Conservation (phyloP, 2,888 invertebrate genomes). For the Sturmia bella region DNA sequence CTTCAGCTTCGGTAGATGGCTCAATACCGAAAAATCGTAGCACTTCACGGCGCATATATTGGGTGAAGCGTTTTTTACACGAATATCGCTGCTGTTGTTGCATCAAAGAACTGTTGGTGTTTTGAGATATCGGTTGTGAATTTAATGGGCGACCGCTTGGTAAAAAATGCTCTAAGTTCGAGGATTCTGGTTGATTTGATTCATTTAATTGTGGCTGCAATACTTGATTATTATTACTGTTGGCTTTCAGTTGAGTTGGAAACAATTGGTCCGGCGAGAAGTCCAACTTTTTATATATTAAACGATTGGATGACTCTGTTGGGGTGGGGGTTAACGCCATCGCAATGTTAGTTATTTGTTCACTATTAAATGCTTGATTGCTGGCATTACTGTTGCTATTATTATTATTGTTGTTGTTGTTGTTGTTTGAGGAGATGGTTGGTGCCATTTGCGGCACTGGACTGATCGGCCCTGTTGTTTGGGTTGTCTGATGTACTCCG, state of each 20-base stretch:
- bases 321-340: constrained; percentile 56
- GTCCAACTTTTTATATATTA: constrained; percentile 59
- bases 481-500: constrained; percentile 82
- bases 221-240: constrained; percentile 52
- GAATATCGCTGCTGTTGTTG: constrained; percentile 71
- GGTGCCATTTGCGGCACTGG: constrained; percentile 77
- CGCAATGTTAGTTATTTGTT: constrained; percentile 55
- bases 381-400: constrained; percentile 68
- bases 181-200: constrained; percentile 30
- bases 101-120: constrained; percentile 44
- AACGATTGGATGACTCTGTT: constrained; percentile 46
- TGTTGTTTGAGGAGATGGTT: constrained; percentile 63
- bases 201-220: constrained; percentile 54
- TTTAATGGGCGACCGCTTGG: constrained; percentile 45
- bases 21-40: constrained; percentile 81
- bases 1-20: constrained; percentile 77
- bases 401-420: constrained; percentile 65
- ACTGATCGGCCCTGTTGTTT: constrained; percentile 82
- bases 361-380: constrained; percentile 58
- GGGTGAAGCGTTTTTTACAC: constrained; percentile 79
- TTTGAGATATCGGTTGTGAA: constrained; percentile 59
- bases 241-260: constrained; percentile 47
- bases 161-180: constrained; percentile 48
- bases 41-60: constrained; percentile 79
- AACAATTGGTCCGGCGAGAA: constrained; percentile 61